These are phyloP conservation scores for Pangasianodon hypophthalmus DNA, from an alignment of 2,113 vertebrate species.

Conservation along the genomic window DNA sequence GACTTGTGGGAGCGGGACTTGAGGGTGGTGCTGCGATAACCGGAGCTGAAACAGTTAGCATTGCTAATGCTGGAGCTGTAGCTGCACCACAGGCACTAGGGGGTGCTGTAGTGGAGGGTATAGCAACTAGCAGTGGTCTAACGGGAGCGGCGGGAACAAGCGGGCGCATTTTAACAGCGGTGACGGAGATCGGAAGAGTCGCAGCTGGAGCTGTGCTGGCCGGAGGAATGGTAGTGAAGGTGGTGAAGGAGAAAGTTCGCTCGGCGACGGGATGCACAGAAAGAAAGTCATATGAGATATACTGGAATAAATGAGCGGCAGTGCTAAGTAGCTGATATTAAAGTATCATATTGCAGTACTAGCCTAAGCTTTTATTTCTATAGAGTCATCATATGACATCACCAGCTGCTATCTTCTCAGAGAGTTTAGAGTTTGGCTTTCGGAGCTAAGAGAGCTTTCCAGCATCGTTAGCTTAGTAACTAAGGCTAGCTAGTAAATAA, in stretches of 20 bases:
- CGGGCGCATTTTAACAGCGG: slow-evolving; percentile 55
- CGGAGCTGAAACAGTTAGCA: slow-evolving; percentile 50
- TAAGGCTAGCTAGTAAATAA: background rate
- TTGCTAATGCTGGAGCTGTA: slow-evolving; percentile 41
- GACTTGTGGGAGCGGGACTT: slow-evolving; percentile 57
- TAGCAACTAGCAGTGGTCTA: slow-evolving; percentile 16
- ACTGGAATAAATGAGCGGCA: slow-evolving; percentile 70
- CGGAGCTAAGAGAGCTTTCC: background rate
- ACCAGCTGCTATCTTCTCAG: background rate
- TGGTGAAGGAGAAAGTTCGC: slow-evolving; percentile 69
- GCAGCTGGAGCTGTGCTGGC: slow-evolving; percentile 63
- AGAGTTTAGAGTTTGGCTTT: background rate
- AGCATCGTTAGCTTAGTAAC: background rate
- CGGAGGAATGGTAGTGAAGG: slow-evolving; percentile 69
- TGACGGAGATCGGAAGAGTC: slow-evolving; percentile 68
- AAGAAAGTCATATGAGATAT: slow-evolving; percentile 69
- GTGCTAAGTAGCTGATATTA: background rate
- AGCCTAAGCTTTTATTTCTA: background rate
- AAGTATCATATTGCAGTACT: background rate
- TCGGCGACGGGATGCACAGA: slow-evolving; percentile 60
- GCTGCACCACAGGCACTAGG: slow-evolving; percentile 50
- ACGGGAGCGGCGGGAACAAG: slow-evolving; percentile 44
- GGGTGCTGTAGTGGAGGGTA: slow-evolving; percentile 43
- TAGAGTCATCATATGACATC: background rate
- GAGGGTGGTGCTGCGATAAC: slow-evolving; percentile 57